Evolutionary conservation across 2,113 vertebrate genomes (phyloP).

Genomic region (Hippocampus barbouri): DNA sequence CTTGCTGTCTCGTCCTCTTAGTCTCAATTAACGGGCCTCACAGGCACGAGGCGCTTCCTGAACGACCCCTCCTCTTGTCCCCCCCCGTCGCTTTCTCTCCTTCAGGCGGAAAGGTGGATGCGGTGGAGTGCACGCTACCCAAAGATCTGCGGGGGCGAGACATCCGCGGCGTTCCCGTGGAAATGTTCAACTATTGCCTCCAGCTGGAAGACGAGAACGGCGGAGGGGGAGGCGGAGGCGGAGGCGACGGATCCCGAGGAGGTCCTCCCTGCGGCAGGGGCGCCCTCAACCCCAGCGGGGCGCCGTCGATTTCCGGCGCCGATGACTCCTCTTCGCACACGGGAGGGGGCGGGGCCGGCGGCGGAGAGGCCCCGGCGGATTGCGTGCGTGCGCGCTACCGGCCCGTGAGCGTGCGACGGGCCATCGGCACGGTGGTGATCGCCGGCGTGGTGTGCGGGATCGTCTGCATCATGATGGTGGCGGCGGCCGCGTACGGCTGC

Average conservation of each 20-base stretch:
- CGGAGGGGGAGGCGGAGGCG: conserved; percentile 59
- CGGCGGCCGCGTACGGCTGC: conserved; percentile 93
- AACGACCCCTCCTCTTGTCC: conserved; percentile 37
- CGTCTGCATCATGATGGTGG: conserved; percentile 99
- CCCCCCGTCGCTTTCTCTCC: conserved; percentile 21
- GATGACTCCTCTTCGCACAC: conserved; percentile 70
- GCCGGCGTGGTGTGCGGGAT: conserved; percentile 95
- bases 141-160: conserved; percentile 96
- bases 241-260: conserved; percentile 38
- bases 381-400: conserved; percentile 82
- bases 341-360: conserved; percentile 49
- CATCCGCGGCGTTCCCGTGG: conserved; percentile 90
- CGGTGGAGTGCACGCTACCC: conserved; percentile 92
- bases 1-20: conserved; percentile 21
- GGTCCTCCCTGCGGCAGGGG: conserved; percentile 79
- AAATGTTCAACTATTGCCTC: conserved; percentile 99
- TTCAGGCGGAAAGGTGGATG: conserved; percentile 90
- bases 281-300: conserved; percentile 44
- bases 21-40: conserved; percentile 50
- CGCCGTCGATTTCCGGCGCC: conserved; percentile 47
- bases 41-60: conserved; percentile 31
- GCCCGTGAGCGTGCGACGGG: conserved; percentile 88
- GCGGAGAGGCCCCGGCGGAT: conserved; percentile 52
- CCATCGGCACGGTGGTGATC: conserved; percentile 95
- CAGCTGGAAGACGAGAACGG: conserved; percentile 89